Percentiles rank a stretch among this genome's conserved stretches.
These are phyloP conservation scores for Notarius quadriscutis DNA, from an alignment of 2,113 vertebrate genomes.

Conservation along the genomic window DNA sequence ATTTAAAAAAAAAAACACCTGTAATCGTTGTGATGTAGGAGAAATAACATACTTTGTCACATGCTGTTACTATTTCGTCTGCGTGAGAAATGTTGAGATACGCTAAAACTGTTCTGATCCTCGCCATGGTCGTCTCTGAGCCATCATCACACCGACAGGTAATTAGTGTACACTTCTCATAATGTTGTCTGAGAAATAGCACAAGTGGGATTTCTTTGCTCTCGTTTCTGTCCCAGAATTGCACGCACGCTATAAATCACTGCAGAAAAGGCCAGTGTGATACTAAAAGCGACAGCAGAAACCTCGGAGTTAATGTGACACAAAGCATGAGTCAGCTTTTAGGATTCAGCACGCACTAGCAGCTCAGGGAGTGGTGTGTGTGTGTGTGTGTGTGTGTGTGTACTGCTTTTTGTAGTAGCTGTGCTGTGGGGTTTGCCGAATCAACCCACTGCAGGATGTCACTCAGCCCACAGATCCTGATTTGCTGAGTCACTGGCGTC, in stretches of 20 bases:
- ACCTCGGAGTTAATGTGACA: neutral
- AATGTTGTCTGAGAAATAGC: neutral
- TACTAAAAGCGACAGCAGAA: neutral
- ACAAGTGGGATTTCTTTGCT: neutral
- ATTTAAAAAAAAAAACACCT: neutral
- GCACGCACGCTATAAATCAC: slow-evolving; percentile 4
- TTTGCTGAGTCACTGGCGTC: neutral
- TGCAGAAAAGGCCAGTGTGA: neutral
- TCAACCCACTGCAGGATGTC: slow-evolving; percentile 5
- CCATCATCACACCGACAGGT: neutral
- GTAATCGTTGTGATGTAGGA: neutral
- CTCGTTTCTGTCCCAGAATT: neutral
- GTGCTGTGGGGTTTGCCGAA: slow-evolving; percentile 16
- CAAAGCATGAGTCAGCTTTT: neutral
- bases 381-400: neutral
- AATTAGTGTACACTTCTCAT: neutral
- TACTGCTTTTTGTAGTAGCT: neutral
- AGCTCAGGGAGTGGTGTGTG: neutral
- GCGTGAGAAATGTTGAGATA: neutral
- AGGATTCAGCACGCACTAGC: neutral
- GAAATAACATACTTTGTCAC: neutral
- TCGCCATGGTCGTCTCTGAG: neutral
- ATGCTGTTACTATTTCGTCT: neutral
- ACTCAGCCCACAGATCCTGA: neutral
- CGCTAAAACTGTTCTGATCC: neutral